phyloP scores from a whole-genome alignment of 1,140 invertebrate genomes.

The Steinernema feltiae region DNA sequence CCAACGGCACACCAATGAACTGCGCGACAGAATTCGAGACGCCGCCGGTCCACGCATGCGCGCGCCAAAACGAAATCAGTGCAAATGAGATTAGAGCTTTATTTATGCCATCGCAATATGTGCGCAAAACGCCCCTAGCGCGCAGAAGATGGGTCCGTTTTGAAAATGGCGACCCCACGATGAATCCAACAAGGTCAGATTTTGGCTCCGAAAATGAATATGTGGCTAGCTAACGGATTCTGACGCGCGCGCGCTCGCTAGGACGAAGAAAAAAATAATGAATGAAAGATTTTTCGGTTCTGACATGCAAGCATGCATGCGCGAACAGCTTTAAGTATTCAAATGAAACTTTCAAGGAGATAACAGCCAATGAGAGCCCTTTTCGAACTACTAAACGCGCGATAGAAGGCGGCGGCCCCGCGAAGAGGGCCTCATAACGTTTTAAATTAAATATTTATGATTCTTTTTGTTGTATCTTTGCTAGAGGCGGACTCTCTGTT shows the following conservation, averaged over 20 bases:
- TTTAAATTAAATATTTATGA: no score
- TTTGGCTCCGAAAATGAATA: not conserved
- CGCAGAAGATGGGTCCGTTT: not conserved
- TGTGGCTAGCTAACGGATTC: not conserved
- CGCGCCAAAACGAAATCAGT: not conserved
- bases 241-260: not conserved
- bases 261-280: not conserved
- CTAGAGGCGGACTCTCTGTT: no score
- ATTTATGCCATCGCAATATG: slow-evolving; percentile 14
- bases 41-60: not conserved
- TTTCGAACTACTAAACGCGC: not conserved
- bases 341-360: not conserved
- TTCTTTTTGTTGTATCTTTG: no score
- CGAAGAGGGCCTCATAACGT: no score
- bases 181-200: not conserved
- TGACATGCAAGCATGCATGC: not conserved
- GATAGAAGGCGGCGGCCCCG: no score
- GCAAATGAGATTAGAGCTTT: not conserved
- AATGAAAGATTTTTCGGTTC: not conserved
- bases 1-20: not conserved
- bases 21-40: not conserved
- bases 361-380: not conserved
- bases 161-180: not conserved
- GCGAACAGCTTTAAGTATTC: not conserved
- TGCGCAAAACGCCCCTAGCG: not conserved